Evolutionary conservation across 2,113 vertebrate genomes (phyloP).

Genomic region (Sceloporus undulatus): DNA sequence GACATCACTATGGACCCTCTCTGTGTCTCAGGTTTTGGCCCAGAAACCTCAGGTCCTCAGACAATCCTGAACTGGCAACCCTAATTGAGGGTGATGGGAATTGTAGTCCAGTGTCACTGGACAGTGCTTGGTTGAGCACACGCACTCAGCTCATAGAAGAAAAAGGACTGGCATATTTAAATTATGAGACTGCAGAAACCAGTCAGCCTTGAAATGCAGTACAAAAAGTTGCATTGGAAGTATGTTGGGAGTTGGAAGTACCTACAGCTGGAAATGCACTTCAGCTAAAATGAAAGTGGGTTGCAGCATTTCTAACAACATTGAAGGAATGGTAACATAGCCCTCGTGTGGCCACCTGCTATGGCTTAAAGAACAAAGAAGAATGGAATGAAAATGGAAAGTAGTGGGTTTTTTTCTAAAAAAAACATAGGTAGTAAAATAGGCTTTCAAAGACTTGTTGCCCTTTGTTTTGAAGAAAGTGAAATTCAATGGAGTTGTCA

Average conservation of each 20-base stretch:
- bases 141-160: neutral
- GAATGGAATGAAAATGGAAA: neutral
- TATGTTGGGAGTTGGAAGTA: neutral
- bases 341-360: slow-evolving; percentile 13
- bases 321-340: neutral
- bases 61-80: neutral
- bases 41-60: neutral
- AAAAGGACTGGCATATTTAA: neutral
- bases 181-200: neutral
- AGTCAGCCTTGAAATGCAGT: neutral
- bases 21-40: neutral
- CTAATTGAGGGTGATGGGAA: neutral
- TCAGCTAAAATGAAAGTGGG: slow-evolving; percentile 15
- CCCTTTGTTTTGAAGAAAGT: slow-evolving; percentile 27
- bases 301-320: neutral
- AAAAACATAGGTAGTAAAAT: slow-evolving; percentile 14
- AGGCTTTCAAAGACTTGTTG: neutral
- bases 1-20: no score
- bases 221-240: neutral
- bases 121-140: neutral
- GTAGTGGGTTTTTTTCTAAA: neutral
- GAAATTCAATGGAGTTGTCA: slow-evolving; percentile 8
- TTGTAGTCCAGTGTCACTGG: neutral
- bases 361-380: slow-evolving; percentile 27
- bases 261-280: neutral